Conservation (phyloP, 2,113 vertebrate species). For the Anguilla rostrata region DNA sequence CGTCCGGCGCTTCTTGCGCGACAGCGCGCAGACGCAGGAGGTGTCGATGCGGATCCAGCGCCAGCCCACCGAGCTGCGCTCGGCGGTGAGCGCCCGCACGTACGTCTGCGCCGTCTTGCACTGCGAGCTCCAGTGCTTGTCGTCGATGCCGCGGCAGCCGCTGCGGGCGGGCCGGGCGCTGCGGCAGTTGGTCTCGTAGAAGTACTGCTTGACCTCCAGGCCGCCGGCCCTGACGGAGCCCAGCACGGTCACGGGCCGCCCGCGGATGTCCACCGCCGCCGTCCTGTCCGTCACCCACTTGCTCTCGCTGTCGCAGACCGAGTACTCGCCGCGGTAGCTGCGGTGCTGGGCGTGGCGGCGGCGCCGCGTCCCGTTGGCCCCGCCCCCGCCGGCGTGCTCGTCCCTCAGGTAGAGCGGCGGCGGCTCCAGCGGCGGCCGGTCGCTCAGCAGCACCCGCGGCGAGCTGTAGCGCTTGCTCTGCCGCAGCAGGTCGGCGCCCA, state of each 20-base stretch:
- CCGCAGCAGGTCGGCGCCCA: conserved; percentile 78
- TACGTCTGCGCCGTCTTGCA: conserved; percentile 96
- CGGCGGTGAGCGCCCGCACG: conserved; percentile 87
- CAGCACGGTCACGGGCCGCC: conserved; percentile 82
- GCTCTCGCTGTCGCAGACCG: conserved; percentile 93
- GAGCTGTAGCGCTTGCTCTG: conserved; percentile 90
- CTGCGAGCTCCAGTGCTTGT: conserved; percentile 98
- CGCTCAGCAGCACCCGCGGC: conserved; percentile 87
- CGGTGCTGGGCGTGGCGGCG: conserved; percentile 84
- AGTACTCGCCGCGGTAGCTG: conserved; percentile 90
- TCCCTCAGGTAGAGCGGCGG: conserved; percentile 87
- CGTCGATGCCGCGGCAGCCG: conserved; percentile 90
- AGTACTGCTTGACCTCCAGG: conserved; percentile 89
- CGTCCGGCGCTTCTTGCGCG: conserved; percentile 88
- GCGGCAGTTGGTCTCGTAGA: conserved; percentile 91
- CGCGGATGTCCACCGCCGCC: conserved; percentile 82
- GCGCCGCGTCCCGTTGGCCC: conserved; percentile 80
- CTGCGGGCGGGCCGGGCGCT: conserved; percentile 78
- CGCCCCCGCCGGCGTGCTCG: conserved; percentile 72
- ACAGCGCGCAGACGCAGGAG: conserved; percentile 93
- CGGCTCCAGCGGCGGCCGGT: conserved; percentile 82
- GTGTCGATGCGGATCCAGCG: conserved; percentile 98
- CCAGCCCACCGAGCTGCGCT: conserved; percentile 81
- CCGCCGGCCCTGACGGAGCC: conserved; percentile 80
- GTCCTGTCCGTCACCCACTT: conserved; percentile 93